phyloP scores from a whole-genome alignment of 2,113 vertebrate species.

The Brachypodius melanocephalos region DNA sequence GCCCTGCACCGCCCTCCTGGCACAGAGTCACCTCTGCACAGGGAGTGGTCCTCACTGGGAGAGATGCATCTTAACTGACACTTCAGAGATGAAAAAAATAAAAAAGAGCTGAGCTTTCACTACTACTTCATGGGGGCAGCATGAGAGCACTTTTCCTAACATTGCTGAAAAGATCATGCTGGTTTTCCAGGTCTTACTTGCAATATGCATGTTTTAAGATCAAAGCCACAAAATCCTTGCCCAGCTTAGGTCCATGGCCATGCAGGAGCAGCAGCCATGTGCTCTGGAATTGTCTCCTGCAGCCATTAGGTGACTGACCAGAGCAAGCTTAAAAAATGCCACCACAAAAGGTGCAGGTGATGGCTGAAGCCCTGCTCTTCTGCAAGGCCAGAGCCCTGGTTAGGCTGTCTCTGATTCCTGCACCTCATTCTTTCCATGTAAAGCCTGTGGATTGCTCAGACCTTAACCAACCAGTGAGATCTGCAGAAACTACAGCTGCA shows the following conservation, averaged over 20 bases:
- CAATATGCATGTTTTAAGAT: background rate
- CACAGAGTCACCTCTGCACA: background rate
- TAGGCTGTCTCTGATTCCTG: background rate
- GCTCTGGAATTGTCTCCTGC: background rate
- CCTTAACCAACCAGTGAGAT: background rate
- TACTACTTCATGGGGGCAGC: background rate
- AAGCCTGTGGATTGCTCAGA: background rate
- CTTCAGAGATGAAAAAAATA: background rate
- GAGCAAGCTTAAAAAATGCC: background rate
- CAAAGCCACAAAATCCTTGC: background rate
- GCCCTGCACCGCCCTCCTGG: background rate
- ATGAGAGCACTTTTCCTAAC: background rate
- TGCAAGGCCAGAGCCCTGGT: background rate
- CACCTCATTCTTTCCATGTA: background rate
- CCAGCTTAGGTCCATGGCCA: background rate
- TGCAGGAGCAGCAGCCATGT: background rate
- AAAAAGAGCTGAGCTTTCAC: background rate
- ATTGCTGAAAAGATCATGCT: background rate
- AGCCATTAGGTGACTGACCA: background rate
- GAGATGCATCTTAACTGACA: background rate
- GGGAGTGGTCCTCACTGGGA: background rate
- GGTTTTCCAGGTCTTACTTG: background rate
- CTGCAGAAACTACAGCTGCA: background rate
- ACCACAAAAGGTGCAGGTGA: background rate
- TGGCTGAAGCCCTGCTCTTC: background rate